Conservation (phyloP, 2,888 invertebrate species). For the Nysson spinosus region DNA sequence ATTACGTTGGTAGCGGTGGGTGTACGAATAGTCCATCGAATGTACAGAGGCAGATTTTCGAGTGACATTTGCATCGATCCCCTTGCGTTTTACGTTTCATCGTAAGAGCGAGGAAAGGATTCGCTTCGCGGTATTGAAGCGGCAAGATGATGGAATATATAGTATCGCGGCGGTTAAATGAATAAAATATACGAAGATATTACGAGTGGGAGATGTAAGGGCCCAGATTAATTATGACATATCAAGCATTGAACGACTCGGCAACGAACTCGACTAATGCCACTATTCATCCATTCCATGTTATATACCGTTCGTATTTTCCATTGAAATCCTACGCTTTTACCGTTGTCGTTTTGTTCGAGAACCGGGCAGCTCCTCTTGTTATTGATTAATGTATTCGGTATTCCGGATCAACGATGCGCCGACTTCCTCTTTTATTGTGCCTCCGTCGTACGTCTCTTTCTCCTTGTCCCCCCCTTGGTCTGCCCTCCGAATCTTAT, state of each 20-base stretch:
- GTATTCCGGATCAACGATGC: slow-evolving; percentile 57
- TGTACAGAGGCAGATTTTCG: too few relatives aligned
- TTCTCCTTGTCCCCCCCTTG: slow-evolving; percentile 3
- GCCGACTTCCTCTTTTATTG: slow-evolving; percentile 46
- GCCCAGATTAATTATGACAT: slow-evolving; percentile 55
- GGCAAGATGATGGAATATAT: neutral
- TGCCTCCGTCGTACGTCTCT: slow-evolving; percentile 18
- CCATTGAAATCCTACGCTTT: slow-evolving; percentile 45
- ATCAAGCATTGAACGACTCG: slow-evolving; percentile 45
- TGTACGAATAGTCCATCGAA: too few relatives aligned
- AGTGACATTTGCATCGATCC: too few relatives aligned
- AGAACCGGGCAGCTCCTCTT: slow-evolving; percentile 42
- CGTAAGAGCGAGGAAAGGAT: neutral
- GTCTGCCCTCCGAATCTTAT: slow-evolving; percentile 36
- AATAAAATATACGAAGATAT: slow-evolving; percentile 14
- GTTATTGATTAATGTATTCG: slow-evolving; percentile 61
- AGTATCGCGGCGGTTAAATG: slow-evolving; percentile 10
- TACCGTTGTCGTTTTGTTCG: slow-evolving; percentile 44
- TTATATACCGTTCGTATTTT: slow-evolving; percentile 35
- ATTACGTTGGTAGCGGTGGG: too few relatives aligned
- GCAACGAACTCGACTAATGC: slow-evolving; percentile 49
- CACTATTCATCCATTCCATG: slow-evolving; percentile 49
- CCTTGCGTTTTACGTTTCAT: too few relatives aligned
- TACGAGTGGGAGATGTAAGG: slow-evolving; percentile 21
- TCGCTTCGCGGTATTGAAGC: neutral